Conservation (phyloP, 1,140 invertebrate genomes). For the Eupristina koningsbergeri region DNA sequence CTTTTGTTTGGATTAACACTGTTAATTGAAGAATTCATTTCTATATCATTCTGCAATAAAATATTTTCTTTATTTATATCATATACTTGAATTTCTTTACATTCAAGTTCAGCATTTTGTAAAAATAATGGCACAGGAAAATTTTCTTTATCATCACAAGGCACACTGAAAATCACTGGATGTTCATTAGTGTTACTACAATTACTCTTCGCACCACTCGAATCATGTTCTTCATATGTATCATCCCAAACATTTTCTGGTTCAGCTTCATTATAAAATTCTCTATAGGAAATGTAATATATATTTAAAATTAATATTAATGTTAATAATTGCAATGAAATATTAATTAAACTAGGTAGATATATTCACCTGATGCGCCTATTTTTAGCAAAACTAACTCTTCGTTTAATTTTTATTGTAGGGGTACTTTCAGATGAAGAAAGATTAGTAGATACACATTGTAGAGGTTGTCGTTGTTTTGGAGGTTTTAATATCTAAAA, state of each 20-base stretch:
- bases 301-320: too few relatives aligned
- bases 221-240: constrained; percentile 53
- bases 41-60: constrained; percentile 14
- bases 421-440: constrained; percentile 42
- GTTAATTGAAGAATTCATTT: constrained; percentile 14
- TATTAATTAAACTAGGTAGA: too few relatives aligned
- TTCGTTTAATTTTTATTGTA: constrained; percentile 48
- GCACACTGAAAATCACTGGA: constrained; percentile 40
- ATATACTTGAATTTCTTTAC: constrained; percentile 17
- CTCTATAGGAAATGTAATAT: constrained; percentile 29
- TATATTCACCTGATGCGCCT: constrained; percentile 44
- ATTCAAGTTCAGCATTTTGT: constrained; percentile 34
- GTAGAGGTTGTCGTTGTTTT: constrained; percentile 47
- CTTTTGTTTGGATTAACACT: neutral
- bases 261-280: constrained; percentile 52
- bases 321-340: too few relatives aligned
- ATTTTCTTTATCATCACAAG: constrained; percentile 49
- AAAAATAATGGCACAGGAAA: constrained; percentile 51
- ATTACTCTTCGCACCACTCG: constrained; percentile 45
- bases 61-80: neutral
- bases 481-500: constrained; percentile 51
- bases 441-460: constrained; percentile 44
- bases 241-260: constrained; percentile 48
- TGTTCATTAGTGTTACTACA: constrained; percentile 29
- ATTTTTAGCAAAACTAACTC: constrained; percentile 54